Conservation (phyloP, 2,113 vertebrate genomes). For the Gymnocephalus cernua region DNA sequence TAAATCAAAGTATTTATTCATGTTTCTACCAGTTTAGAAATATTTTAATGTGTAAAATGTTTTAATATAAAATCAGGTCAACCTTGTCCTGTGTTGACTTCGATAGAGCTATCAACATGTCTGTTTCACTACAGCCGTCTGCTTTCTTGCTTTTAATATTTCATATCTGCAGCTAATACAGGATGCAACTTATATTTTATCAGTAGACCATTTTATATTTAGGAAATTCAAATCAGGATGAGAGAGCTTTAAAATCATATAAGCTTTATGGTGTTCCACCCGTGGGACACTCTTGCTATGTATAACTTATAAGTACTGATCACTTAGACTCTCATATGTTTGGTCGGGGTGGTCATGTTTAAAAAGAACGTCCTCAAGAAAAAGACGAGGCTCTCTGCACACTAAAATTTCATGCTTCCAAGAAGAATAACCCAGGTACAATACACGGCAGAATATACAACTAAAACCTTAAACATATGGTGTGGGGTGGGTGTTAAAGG, state of each 20-base stretch:
- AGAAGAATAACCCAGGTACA: background rate
- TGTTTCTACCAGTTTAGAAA: constrained; percentile 37
- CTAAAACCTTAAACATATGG: background rate
- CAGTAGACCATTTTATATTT: background rate
- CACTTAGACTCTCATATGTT: background rate
- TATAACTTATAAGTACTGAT: background rate
- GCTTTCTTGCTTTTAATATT: background rate
- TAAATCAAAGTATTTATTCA: constrained; percentile 36
- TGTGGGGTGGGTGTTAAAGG: background rate
- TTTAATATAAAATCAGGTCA: constrained; percentile 43
- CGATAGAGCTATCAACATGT: background rate
- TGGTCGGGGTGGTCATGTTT: background rate
- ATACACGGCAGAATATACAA: background rate
- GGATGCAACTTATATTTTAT: background rate
- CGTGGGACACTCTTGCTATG: background rate
- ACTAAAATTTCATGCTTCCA: background rate
- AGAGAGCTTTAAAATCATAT: background rate
- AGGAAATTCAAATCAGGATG: background rate
- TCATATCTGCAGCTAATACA: background rate
- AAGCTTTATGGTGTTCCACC: background rate
- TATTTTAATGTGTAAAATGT: constrained; percentile 40
- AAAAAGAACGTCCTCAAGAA: background rate
- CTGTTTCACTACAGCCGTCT: background rate
- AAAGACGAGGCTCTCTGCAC: background rate
- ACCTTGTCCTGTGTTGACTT: background rate